Conservation (phyloP, 2,113 vertebrate species). For the Pituophis catenifer region DNA sequence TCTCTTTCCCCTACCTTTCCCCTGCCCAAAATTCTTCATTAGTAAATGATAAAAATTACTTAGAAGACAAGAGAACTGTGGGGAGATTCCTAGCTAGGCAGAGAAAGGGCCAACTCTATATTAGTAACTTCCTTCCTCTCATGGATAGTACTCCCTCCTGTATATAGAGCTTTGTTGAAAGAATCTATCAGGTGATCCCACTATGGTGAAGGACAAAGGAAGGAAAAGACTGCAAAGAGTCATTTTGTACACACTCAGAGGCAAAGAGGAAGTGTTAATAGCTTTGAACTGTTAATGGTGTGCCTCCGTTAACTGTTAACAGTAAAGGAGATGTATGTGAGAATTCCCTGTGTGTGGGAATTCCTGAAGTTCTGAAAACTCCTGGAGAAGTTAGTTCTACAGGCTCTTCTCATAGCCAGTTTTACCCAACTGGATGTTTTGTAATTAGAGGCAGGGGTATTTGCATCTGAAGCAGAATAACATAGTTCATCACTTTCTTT, state of each 20-base stretch:
- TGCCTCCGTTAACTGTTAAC: background rate
- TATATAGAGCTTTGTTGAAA: background rate
- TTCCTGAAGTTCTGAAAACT: background rate
- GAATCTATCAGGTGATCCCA: rapidly evolving
- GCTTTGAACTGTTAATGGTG: slow-evolving; percentile 23
- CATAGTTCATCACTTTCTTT: background rate
- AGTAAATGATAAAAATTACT: background rate
- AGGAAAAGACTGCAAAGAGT: slow-evolving; percentile 44
- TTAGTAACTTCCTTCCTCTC: slow-evolving; percentile 58
- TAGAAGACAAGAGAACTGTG: background rate
- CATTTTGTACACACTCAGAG: background rate
- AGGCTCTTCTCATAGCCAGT: background rate
- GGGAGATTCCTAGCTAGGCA: background rate
- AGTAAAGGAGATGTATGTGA: slow-evolving; percentile 23
- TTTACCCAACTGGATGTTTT: background rate
- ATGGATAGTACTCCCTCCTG: background rate
- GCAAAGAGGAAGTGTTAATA: background rate
- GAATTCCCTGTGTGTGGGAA: rapidly evolving
- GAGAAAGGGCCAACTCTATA: slow-evolving; percentile 3
- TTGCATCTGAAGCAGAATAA: background rate
- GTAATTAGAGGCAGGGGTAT: background rate
- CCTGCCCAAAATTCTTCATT: rapidly evolving
- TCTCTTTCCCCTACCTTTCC: too few relatives aligned
- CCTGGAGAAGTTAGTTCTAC: background rate
- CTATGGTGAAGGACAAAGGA: slow-evolving; percentile 33